Evolutionary conservation across 2,797 vertebrate species (phyloP).

Genomic region (Hyperoplus lanceolatus): DNA sequence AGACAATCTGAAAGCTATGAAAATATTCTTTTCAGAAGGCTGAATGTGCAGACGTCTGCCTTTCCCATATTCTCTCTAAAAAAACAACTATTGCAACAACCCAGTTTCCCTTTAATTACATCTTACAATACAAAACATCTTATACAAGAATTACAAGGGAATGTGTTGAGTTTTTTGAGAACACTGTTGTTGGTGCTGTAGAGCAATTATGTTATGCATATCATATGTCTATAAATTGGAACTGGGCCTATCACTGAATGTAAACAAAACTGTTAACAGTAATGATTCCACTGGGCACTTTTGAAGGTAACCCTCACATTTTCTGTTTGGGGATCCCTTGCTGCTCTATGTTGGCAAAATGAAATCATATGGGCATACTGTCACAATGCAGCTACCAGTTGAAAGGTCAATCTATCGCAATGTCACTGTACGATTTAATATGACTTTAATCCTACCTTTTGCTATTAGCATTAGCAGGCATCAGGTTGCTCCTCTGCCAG

Average conservation of each 20-base stretch:
- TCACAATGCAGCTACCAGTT: not conserved
- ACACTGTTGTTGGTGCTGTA: too few species aligned
- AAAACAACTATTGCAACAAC: not conserved
- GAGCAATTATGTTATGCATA: too few species aligned
- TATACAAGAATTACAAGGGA: not conserved
- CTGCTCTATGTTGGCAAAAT: conserved; percentile 1
- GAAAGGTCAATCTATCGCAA: conserved; percentile 15
- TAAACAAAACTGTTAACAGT: conserved; percentile 4
- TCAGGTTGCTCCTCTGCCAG: not conserved
- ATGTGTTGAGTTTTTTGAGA: too few species aligned
- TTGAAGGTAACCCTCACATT: not conserved
- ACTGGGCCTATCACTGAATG: not conserved
- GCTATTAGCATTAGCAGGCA: not conserved
- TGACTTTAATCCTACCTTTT: not conserved
- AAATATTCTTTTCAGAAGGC: not conserved
- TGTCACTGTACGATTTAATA: not conserved
- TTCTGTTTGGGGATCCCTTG: not conserved
- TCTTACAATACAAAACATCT: not conserved
- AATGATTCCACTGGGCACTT: not conserved
- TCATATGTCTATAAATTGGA: too few species aligned
- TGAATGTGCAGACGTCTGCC: not conserved
- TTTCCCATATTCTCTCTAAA: not conserved
- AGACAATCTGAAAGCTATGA: not conserved
- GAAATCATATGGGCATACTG: conserved; percentile 1
- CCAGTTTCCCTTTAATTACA: not conserved